Evolutionary conservation across 2,797 vertebrate genomes (phyloP), one percentile per base, ranked within the genome.

Genomic region (Rhincodon typus): DNA sequence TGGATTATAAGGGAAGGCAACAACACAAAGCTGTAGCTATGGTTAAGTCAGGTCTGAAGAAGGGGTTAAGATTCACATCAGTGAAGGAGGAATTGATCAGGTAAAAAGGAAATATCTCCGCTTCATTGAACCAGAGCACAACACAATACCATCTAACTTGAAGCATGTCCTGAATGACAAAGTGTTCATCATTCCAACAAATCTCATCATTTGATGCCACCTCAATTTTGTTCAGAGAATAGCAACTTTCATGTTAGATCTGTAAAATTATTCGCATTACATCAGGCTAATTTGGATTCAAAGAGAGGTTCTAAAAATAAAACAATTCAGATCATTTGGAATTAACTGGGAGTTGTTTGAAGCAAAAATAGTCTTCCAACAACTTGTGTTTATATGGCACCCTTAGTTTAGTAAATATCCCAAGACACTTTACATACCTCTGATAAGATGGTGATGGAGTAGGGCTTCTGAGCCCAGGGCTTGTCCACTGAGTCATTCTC

Each of bases 91-190:
- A 95, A 74, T 77, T 53, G 70, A 77, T 95, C 94, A 95, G 70
- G 27, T 57, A 74, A 42, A 21, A n/a, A n/a, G 70, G 46, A 95
- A 77, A 74, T 74, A 25, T 30, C 46, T 53, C 50, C 53, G 94
- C 94, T 95, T 57, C 94, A 95, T n/a, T 95, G 70, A 95, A 95
- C 70, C 94, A 95, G 42, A 77, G 70, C 12, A 50, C 94, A n/a
- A 95, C 50, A 53, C 94, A 94, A 94, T 10, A 53, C 25, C 69
- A 77, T 72, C 94, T 23, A 95, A n/a, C 46, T 70, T 77, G 25
- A 50, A 53, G 70, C 70, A 23, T 74, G 27, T 30, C 13, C 69
- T n/a, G 94, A 72, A 4, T 94, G 94, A 72, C 30, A 34, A 42
- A 94, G 69, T 34, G 69, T 34, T 77, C 94, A 74, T 53, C 15